phyloP scores from a whole-genome alignment of 2,797 vertebrate species.

The Sylvia borin region DNA sequence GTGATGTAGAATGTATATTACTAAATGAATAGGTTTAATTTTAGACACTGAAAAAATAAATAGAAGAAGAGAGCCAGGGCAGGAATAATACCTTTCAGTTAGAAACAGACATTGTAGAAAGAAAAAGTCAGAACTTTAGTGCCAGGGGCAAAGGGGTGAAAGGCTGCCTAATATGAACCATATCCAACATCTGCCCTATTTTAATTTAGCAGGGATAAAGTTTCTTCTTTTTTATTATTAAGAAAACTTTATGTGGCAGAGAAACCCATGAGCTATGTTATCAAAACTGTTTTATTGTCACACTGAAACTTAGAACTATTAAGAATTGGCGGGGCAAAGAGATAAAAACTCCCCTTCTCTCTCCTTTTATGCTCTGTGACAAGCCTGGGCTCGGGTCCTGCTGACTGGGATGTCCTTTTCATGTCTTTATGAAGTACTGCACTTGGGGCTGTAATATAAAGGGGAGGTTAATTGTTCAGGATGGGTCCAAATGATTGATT shows the following conservation, averaged over 20 bases:
- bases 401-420: constrained; percentile 52
- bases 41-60: constrained; percentile 54
- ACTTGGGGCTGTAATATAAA: constrained; percentile 36
- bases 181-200: constrained; percentile 63
- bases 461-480: constrained; percentile 60
- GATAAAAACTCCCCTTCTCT: constrained; percentile 47
- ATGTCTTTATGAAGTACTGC: constrained; percentile 27
- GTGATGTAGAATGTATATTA: constrained; percentile 29
- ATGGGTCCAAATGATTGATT: constrained; percentile 42
- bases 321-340: background rate
- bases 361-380: constrained; percentile 36
- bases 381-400: constrained; percentile 32
- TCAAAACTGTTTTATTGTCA: constrained; percentile 57
- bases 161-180: constrained; percentile 51
- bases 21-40: constrained; percentile 61
- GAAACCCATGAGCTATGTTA: constrained; percentile 57
- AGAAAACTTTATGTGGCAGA: constrained; percentile 69
- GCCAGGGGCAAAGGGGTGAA: constrained; percentile 56
- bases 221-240: constrained; percentile 71
- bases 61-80: constrained; percentile 44
- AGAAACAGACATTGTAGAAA: constrained; percentile 52
- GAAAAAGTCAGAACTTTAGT: constrained; percentile 56
- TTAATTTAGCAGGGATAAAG: constrained; percentile 68
- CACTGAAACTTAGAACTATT: constrained; percentile 40
- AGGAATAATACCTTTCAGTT: constrained; percentile 60